Percentiles rank a stretch among this genome's conserved stretches.
Conservation (phyloP, 2,888 invertebrate species). For the Choristoneura rosaceana region DNA sequence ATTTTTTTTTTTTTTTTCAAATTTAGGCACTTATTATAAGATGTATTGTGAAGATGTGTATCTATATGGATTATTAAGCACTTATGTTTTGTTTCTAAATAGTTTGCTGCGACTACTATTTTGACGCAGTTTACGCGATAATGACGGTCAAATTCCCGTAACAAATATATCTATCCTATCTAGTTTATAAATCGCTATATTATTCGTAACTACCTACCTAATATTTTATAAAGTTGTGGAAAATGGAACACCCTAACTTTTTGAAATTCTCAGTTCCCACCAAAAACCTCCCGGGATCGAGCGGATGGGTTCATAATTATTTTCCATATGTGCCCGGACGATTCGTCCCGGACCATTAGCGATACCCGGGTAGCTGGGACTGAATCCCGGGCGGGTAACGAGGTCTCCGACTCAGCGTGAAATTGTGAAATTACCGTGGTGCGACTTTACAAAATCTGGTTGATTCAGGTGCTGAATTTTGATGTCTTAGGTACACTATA, state of each 20-base stretch:
- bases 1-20: neutral
- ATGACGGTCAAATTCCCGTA: no score
- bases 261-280: conserved; percentile 61
- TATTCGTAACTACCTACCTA: no score
- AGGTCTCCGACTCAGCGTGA: conserved; percentile 80
- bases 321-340: conserved; percentile 74
- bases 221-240: neutral
- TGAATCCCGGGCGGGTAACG: conserved; percentile 74
- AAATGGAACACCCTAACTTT: neutral
- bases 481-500: no score
- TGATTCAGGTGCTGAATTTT: conserved; percentile 29
- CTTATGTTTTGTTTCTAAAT: no score
- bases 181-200: no score
- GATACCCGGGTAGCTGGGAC: conserved; percentile 66
- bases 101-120: no score
- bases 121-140: no score
- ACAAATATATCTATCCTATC: no score
- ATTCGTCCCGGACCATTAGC: conserved; percentile 80
- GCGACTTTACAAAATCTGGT: conserved; percentile 56
- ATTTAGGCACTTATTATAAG: no score
- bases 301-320: conserved; percentile 78
- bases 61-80: no score
- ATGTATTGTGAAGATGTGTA: no score
- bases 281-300: conserved; percentile 60
- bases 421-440: conserved; percentile 80